Base-by-base conservation (phyloP, 2,888 invertebrate species). In the Rosalia funebris region DNA sequence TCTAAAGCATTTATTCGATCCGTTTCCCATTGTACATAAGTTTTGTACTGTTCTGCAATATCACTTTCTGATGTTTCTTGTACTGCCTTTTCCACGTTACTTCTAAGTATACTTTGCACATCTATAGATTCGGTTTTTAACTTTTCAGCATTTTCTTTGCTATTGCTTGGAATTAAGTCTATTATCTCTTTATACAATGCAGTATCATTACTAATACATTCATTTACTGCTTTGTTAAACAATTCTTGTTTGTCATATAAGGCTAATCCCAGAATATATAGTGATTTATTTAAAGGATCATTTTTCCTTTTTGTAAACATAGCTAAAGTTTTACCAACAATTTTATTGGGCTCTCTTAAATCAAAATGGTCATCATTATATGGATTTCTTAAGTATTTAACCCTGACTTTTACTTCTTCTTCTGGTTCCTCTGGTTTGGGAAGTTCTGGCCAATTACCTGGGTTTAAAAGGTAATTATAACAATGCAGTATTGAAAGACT, bases 351-450 rank as follows among this genome's bases (percentile, higher is more conserved):
- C 68, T 93, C 89, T 60, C 81, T 86, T 14, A 96, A 84, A 81
- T 95, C 95, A 82, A 95, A 95, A 80, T 97, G 96, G 75, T 93
- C 91, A 83, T 97, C 96, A 81, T 91, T 90, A 77, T 86, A 93
- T 0, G 90, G 89, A 77, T 95, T 95, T 72, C 91, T 86, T 34
- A 98, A 75, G 77, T 86, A 96, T 58, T 85, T 86, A 0, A 97
- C 89, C 69, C 95, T 85, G 50, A 79, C 71, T 78, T 81, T 83
- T 16, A 78, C 78, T 76, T 76, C 83, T 60, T 83, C 83, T 54
- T 79, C 78, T 2, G 83, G 80, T 69, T 83, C 82, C 57, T 82
- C 81, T 4, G 79, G 76, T 50, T 74, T 67, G 47, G 69, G 60
- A 63, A 71, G 62, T 64, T 76, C 69, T 55, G 79, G 75, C 87